Base-by-base conservation (phyloP, 1,140 invertebrate species). In the Drosophila chauvacae region DNA sequence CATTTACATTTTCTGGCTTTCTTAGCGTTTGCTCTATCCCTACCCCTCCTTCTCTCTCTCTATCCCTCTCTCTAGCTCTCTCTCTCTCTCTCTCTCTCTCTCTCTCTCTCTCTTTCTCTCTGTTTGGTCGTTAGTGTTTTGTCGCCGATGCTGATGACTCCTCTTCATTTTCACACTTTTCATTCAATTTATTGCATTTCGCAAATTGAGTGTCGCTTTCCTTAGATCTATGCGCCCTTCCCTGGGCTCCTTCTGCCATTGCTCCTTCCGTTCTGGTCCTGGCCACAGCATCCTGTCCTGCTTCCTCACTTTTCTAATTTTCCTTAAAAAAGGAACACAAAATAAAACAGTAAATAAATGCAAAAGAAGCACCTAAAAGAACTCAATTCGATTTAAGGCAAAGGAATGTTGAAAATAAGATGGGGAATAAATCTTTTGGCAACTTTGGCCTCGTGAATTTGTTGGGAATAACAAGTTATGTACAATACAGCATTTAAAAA, bases 121-220 rank as follows among this genome's bases (percentile, higher is more conserved):
- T 57, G 41, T 50, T 53, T 72, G 66, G 69, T 72, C 69, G 76
- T 78, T 70, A 77, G 64, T 77, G 50, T 70, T 39, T 56, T 78
- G 62, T 33, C 57, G 65, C 63, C 56, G 63, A 50, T 77, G 68
- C 68, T 85, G 84, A 84, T 84, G 84, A 84, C 77, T 88, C 73
- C 84, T 78, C 84, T 88, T 88, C 84, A 90, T 88, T 88, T 88
- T 90, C 84, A 90, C 84, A 88, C 84, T 90, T 88, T 88, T 88
- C 84, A 88, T 88, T 88, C 85, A 90, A 88, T 88, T 88, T 88
- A 88, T 88, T 79, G 86, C 81, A 88, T 88, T 90, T 88, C 53
- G 74, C 84, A 90, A 88, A 90, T 88, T 88, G 84, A 88, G 84
- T 84, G 80, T 84, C 80, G 70, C 72, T 84, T 77, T 84, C 73